Evolutionary conservation across 2,113 vertebrate species (phyloP), one percentile per base, ranked within the genome.

Genomic region (Collichthys lucidus): DNA sequence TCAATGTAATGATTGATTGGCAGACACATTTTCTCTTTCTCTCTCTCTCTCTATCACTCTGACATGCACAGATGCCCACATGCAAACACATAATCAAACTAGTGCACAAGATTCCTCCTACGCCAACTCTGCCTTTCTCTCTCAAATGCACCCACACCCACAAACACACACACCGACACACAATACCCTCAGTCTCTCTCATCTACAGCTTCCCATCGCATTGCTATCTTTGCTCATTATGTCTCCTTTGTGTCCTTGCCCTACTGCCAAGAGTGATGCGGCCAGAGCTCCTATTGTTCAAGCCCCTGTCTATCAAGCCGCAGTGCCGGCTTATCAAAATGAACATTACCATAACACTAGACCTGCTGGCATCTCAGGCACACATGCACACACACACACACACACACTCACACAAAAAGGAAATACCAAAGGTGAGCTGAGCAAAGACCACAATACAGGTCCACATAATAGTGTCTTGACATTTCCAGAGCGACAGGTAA

Each of bases 301-400:
- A 67, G 77, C 10, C 24, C 50, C 80, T 70, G 89, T 86, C 90
- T 80, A 79, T 93, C 90, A 89, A 86, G 77, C 62, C 1, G 10
- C 71, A 42, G 68, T 47, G 73, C 57, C 0, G 53, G 61, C 87
- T 91, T 91, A 91, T 80, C 89, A 90, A 82, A 91, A 89, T 78
- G 71, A 90, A 88, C 89, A 92, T 94, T 91, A 87, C 86, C 92
- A 92, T 92, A 84, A 92, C 77, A 92, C 74, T 86, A 84, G 82
- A 85, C 60, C 80, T 19, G 55, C 56, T 81, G 80, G 82, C 82
- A 86, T 86, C 83, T 78, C 64, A 17, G 73, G 63, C 14, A 8
- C 35, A 8, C 35, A 35, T 7, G 2, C 35, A 35, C 35, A 35
- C 35, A 35, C 35, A 35, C 35, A 35, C 35, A 35, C 35, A 8